Base-by-base conservation (phyloP, 2,888 invertebrate species). In the Scaptomyza parva region DNA sequence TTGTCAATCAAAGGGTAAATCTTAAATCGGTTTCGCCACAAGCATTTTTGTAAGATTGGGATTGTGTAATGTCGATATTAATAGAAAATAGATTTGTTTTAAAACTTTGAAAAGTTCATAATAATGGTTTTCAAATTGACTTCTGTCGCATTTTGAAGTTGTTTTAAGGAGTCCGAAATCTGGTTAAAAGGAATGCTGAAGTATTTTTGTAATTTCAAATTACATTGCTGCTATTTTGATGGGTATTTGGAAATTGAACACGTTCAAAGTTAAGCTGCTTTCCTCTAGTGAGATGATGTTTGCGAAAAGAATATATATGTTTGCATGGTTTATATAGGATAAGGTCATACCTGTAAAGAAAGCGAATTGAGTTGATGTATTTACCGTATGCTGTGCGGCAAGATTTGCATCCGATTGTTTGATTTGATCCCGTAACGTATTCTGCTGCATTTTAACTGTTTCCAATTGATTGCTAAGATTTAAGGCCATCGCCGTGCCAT, bases 361-460 rank as follows among this genome's bases (percentile, higher is more conserved):
- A 67, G 26, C 33, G 33, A 47, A 37, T n/a, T 47, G 20, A 60
- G 28, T 51, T 18, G 9, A 40, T 61, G 37, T 82, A 85, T 66
- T 90, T 88, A 97, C 97, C 90, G 97, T 95, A 92, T 98, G 97
- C 91, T 99, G 99, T 55, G 98, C 99, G 84, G 96, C 95, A 74
- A 99, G 93, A 93, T 99, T 99, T 89, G 95, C 96, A 92, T 99
- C 99, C 88, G 98, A 98, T 92, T 99, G 98, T 82, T 95, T 95
- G 72, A 99, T 97, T 93, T 99, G 98, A 89, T 98, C 97, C 90
- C 96, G 95, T 74, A 98, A 93, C 75, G 95, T 94, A 89, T 94
- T 95, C 91, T 97, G 96, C 92, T 98, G 97, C 76, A 94, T 94
- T 88, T 94, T 93, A 88, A 96, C 91, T 88, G 92, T 93, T 89